These are phyloP conservation scores for Thomomys bottae DNA, from an alignment of 2,113 vertebrate genomes.

Conservation along the genomic window DNA sequence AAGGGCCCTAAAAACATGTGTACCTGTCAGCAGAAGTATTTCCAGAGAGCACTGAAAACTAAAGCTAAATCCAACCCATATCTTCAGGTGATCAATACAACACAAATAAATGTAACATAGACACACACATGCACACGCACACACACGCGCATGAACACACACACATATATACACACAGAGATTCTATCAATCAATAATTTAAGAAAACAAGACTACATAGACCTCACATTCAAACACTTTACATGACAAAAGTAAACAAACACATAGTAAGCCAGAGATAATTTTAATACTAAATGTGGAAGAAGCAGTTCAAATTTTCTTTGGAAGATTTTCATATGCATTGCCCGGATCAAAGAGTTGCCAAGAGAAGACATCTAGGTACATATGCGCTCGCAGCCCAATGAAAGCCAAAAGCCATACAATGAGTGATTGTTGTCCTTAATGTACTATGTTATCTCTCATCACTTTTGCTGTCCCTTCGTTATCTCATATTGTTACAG, in stretches of 20 bases:
- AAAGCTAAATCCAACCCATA: neutral
- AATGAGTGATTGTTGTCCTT: too few relatives aligned
- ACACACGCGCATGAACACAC: neutral
- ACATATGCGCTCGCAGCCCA: neutral
- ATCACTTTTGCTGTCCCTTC: too few relatives aligned
- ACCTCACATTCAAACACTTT: neutral
- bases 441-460: too few relatives aligned
- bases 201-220: neutral
- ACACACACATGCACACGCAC: too few relatives aligned
- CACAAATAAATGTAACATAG: neutral
- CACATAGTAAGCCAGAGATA: too few relatives aligned
- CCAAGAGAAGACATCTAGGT: neutral
- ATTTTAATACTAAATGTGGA: too few relatives aligned
- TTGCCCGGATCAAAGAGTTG: neutral
- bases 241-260: neutral
- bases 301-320: neutral
- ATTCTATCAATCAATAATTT: neutral
- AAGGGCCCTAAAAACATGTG: rapidly evolving
- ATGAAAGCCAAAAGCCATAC: neutral
- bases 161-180: rapidly evolving
- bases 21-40: neutral
- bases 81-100: neutral
- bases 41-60: neutral
- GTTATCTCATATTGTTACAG: too few relatives aligned
- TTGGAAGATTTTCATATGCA: neutral